Base-by-base conservation (phyloP, 2,113 vertebrate species). In the Tachuris rubrigastra region DNA sequence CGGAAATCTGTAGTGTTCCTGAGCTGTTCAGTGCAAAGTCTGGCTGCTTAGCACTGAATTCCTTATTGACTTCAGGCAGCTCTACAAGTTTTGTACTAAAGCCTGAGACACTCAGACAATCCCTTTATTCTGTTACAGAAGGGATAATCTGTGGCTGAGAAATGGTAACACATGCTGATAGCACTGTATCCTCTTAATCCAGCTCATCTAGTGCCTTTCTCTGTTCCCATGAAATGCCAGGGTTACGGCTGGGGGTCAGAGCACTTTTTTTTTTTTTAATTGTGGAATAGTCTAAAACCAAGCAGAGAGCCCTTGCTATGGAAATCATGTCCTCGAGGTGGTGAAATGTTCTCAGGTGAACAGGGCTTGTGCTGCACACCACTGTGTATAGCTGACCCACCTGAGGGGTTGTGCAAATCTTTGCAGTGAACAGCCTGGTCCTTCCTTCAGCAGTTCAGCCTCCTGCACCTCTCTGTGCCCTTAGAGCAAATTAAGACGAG, bases 11-110 rank as follows among this genome's bases (percentile, higher is more conserved):
- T 3, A 53, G 44, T 2, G 46, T n/a, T 88, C 82, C 71, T 13
- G 75, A 49, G 75, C 75, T 79, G 53, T 12, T 81, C 71, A 35
- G 65, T n/a, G 90, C 78, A 60, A 83, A 88, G 77, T 63, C 87
- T 75, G 69, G 5, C 84, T 89, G 84, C 87, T 85, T 67, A 82
- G 87, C 66, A 19, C 74, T 6, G 17, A 47, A 35, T 46, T 41
- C 85, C 52, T 35, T 31, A 12, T 42, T 2, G 10, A 12, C 30
- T 74, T 50, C 82, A 80, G 41, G 55, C n/a, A 31, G 58, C 59
- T 80, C 72, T 47, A 74, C 62, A 27, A 22, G 39, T 80, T 71
- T 33, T 33, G 35, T 27, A 8, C 30, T 42, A 35, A 84, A 63
- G 65, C 52, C 4, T 2, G 30, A 39, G 28, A 80, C 59, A 41